These are phyloP conservation scores for Caenorhabditis latens DNA, from an alignment of 1,140 invertebrate species.

Conservation along the genomic window DNA sequence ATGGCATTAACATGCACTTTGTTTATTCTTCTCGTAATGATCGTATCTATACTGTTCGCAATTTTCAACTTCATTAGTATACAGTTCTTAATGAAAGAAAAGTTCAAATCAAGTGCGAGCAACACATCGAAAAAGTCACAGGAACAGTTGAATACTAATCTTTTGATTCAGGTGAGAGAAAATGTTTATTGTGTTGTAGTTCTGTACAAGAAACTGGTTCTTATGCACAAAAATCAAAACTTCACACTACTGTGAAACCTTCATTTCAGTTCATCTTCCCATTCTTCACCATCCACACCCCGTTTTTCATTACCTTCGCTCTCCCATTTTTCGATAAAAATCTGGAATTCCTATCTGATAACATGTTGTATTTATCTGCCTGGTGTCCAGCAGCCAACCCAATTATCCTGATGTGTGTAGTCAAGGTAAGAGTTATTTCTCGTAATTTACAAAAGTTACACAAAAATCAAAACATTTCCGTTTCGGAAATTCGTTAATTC, in stretches of 20 bases:
- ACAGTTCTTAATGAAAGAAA: neutral
- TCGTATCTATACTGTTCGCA: neutral
- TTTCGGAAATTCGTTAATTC: neutral
- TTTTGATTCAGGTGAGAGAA: neutral
- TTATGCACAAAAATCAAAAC: no score
- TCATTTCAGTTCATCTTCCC: neutral
- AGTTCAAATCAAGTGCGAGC: neutral
- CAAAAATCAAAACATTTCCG: neutral
- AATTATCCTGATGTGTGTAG: neutral
- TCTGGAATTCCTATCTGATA: no score
- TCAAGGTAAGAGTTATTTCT: neutral
- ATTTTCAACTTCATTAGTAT: neutral
- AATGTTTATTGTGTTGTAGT: no score
- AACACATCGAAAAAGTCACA: neutral
- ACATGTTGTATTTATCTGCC: conserved; percentile 5
- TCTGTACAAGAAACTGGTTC: no score
- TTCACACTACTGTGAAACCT: no score
- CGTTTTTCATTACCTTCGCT: neutral
- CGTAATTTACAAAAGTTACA: neutral
- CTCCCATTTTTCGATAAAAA: neutral
- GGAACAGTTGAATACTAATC: neutral
- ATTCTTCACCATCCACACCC: neutral
- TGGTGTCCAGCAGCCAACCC: conserved; percentile 2
- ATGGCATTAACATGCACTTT: neutral
- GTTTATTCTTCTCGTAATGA: neutral